Conservation (phyloP, 2,113 vertebrate species). For the Piprites chloris region DNA sequence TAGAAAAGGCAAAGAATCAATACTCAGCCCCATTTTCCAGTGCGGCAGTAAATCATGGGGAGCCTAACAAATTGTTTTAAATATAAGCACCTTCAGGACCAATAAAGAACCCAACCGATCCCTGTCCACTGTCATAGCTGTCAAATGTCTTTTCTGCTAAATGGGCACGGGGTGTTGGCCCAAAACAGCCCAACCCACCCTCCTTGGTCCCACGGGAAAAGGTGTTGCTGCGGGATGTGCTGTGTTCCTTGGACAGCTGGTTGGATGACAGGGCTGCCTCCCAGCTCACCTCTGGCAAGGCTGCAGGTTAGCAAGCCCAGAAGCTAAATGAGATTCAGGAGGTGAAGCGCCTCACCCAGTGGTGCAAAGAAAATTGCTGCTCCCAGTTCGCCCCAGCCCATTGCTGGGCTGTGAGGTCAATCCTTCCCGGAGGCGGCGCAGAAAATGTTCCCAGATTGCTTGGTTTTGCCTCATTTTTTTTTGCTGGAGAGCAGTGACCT, state of each 20-base stretch:
- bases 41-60: slow-evolving; percentile 74
- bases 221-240: rapidly evolving
- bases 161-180: neutral
- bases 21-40: slow-evolving; percentile 79
- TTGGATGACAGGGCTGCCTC: neutral
- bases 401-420: neutral
- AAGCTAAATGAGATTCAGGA: rapidly evolving
- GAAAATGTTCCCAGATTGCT: neutral
- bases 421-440: neutral
- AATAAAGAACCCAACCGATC: slow-evolving; percentile 64
- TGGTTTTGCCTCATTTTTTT: rapidly evolving
- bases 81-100: slow-evolving; percentile 78
- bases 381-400: rapidly evolving
- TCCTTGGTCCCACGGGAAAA: rapidly evolving
- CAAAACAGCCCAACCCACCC: rapidly evolving
- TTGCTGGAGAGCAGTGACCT: neutral
- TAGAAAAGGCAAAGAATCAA: slow-evolving; percentile 85
- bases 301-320: neutral
- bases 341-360: neutral
- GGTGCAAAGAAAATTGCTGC: neutral
- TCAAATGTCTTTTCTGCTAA: slow-evolving; percentile 36
- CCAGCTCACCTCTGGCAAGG: neutral
- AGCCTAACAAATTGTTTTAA: slow-evolving; percentile 83
- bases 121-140: slow-evolving; percentile 51
- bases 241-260: rapidly evolving